Conservation (phyloP, 2,113 vertebrate genomes). For the Macaca nemestrina region DNA sequence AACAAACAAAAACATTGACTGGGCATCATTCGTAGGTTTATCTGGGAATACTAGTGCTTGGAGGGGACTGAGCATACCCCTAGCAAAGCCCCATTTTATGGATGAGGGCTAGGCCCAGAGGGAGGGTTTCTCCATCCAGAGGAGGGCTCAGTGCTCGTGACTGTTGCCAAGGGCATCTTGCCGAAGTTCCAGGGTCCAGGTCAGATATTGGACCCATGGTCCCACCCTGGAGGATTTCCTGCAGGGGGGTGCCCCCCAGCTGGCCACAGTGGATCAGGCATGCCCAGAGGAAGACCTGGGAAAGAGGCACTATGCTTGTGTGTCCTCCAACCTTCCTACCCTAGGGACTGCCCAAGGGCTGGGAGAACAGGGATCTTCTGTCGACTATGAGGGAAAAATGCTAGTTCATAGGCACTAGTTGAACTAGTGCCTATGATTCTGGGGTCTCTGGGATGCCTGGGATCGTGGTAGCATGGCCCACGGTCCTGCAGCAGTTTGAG, state of each 20-base stretch:
- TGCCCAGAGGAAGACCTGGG: neutral
- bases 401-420: neutral
- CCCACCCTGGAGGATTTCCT: neutral
- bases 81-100: neutral
- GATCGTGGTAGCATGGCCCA: neutral
- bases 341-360: rapidly evolving
- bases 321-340: neutral
- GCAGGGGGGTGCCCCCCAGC: neutral
- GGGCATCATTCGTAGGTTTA: neutral
- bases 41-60: neutral
- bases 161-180: neutral
- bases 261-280: neutral
- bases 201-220: neutral
- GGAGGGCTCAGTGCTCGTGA: neutral
- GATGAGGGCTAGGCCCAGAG: rapidly evolving
- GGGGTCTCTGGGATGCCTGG: neutral
- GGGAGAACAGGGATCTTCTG: too few relatives aligned
- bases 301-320: neutral
- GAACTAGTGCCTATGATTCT: too few relatives aligned
- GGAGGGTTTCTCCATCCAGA: neutral
- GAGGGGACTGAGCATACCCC: neutral
- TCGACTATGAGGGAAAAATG: neutral
- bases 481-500: too few relatives aligned
- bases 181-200: neutral
- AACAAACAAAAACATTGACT: neutral